Evolutionary conservation across 2,888 invertebrate genomes (phyloP).

Genomic region (Luperina testacea): DNA sequence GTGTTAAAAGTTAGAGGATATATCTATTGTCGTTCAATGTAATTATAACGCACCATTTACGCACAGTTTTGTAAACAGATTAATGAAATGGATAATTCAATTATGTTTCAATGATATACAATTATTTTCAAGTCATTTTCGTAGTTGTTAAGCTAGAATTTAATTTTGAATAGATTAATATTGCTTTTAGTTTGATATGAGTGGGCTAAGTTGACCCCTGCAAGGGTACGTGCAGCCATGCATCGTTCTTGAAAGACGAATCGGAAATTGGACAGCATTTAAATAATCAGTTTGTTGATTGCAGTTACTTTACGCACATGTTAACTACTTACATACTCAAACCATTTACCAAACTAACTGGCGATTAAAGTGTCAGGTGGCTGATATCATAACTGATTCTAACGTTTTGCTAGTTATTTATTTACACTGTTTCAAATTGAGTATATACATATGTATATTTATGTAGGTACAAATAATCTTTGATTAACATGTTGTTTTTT

Average conservation of each 20-base stretch:
- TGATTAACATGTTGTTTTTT: neutral
- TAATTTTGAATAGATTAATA: conserved; percentile 51
- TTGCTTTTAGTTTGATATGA: conserved; percentile 40
- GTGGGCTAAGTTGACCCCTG: neutral
- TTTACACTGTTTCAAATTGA: neutral
- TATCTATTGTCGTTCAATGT: conserved; percentile 75
- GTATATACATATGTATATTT: neutral
- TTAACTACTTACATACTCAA: neutral
- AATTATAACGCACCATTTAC: conserved; percentile 82
- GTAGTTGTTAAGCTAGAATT: conserved; percentile 30
- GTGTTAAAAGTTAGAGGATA: conserved; percentile 51
- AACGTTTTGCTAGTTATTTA: neutral
- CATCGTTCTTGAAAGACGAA: neutral
- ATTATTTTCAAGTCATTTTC: conserved; percentile 46
- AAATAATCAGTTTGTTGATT: neutral
- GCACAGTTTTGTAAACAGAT: conserved; percentile 79
- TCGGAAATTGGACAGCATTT: neutral
- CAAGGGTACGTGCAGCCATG: neutral
- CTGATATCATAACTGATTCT: neutral
- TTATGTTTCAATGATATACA: conserved; percentile 54
- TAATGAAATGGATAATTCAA: conserved; percentile 73
- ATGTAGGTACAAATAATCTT: neutral
- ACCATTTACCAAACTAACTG: neutral
- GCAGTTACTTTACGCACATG: neutral
- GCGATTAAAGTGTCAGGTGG: neutral